phyloP scores from a whole-genome alignment of 2,888 invertebrate species.

The Rambutsinella grinnellia region DNA sequence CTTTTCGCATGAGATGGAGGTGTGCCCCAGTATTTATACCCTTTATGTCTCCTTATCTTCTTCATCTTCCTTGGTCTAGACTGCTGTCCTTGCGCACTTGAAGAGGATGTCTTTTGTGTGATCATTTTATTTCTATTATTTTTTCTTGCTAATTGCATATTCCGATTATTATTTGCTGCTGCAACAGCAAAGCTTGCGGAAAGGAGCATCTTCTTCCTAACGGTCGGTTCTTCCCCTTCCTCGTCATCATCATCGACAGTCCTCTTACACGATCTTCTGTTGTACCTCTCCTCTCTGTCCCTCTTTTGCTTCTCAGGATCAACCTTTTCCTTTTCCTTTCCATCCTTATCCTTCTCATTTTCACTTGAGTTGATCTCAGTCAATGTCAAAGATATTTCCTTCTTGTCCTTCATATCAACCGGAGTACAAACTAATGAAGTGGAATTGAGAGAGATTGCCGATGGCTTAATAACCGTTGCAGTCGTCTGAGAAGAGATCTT shows the following conservation, averaged over 20 bases:
- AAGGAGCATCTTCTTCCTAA: constrained; percentile 40
- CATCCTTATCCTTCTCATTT: constrained; percentile 40
- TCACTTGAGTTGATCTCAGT: background rate
- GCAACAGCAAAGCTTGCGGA: constrained; percentile 15
- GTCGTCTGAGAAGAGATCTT: constrained; percentile 37
- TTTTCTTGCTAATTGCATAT: constrained; percentile 2
- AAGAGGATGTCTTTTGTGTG: background rate
- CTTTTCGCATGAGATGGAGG: constrained; percentile 65
- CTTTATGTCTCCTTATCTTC: constrained; percentile 62
- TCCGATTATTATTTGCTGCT: constrained; percentile 17
- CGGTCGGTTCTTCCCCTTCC: constrained; percentile 38
- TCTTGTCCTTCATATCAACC: background rate
- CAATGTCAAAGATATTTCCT: background rate
- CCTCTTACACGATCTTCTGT: constrained; percentile 58
- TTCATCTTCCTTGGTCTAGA: constrained; percentile 54
- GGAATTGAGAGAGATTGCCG: background rate
- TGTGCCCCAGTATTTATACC: constrained; percentile 66
- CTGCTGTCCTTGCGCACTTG: background rate
- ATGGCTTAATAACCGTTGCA: constrained; percentile 9
- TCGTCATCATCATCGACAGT: constrained; percentile 60
- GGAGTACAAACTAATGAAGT: background rate
- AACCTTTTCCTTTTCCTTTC: constrained; percentile 66
- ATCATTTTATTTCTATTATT: background rate
- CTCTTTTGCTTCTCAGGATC: constrained; percentile 67
- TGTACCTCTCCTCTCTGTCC: constrained; percentile 67